These are phyloP conservation scores for Zaprionus nigranus DNA, from an alignment of 1,140 invertebrate species.

Conservation along the genomic window DNA sequence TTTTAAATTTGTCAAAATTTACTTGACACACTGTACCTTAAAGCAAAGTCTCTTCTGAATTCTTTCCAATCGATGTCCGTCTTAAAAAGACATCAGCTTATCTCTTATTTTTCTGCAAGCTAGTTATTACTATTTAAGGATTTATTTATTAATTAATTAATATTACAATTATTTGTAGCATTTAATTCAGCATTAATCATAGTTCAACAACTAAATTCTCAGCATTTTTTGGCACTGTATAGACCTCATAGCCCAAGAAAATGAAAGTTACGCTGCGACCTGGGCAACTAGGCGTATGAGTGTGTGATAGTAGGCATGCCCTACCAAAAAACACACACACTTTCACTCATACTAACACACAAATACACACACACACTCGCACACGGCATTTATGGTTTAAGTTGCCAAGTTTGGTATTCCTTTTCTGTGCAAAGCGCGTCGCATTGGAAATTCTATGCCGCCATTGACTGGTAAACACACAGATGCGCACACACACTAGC, in stretches of 20 bases:
- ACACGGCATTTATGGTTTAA: conserved; percentile 66
- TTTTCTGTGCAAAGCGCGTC: conserved; percentile 36
- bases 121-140: too few species aligned
- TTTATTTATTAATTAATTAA: neutral
- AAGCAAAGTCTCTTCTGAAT: too few species aligned
- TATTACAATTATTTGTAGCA: neutral
- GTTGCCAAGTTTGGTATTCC: conserved; percentile 67
- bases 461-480: conserved; percentile 62
- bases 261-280: neutral
- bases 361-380: conserved; percentile 1
- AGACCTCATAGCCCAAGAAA: neutral
- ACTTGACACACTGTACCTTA: too few species aligned
- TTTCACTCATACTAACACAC: neutral
- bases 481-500: neutral
- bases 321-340: neutral
- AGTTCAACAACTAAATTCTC: neutral
- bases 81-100: too few species aligned
- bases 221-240: neutral
- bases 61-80: too few species aligned
- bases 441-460: conserved; percentile 67
- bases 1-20: too few species aligned
- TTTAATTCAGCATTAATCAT: neutral
- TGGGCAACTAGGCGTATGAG: conserved; percentile 48
- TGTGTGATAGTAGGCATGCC: neutral
- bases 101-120: too few species aligned